Base-by-base conservation (phyloP, 2,888 invertebrate genomes). In the Athalia cordata region DNA sequence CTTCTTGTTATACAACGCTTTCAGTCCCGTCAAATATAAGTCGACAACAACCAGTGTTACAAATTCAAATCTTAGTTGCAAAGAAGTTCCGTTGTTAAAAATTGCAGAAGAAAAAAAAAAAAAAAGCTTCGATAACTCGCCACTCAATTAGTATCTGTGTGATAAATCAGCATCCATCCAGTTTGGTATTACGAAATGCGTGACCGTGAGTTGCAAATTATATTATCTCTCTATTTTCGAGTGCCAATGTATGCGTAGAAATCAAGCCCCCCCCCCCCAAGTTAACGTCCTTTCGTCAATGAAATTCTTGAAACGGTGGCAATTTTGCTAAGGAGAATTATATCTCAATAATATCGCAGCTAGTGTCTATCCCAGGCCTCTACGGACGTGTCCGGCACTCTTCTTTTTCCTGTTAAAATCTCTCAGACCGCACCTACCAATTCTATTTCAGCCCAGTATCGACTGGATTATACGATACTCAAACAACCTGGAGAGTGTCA, bases 401-500 rank as follows among this genome's bases (percentile, higher is more conserved):
- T 82, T 81, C 81, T 68, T 79, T 81, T 67, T 11, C 47, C 67
- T 57, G 45, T 47, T 45, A n/a, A 29, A 47, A 29, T 55, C 4
- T 78, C 15, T 67, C 79, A 80, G 77, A 81, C 80, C 80, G 80
- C 29, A 66, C 76, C 50, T 66, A 78, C 70, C 79, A 79, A 79
- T 81, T 83, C 80, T 82, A 81, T 90, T 90, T 82, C 88, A 91
- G 91, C 90, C 81, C 90, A 91, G 82, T 91, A 91, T 84, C 89
- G 90, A 82, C 84, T 91, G 83, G 91, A 91, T 86, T 91, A 90
- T 83, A 85, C 88, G 82, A 87, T 89, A 84, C 87, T 89, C 86
- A 90, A 90, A 84, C 90, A 89, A 84, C 86, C 90, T 80, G 90
- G 90, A 82, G 90, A 90, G 83, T 89, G 89, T 80, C 88, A 89